Conservation (phyloP, 2,888 invertebrate species). For the Pemphredon lugubris region DNA sequence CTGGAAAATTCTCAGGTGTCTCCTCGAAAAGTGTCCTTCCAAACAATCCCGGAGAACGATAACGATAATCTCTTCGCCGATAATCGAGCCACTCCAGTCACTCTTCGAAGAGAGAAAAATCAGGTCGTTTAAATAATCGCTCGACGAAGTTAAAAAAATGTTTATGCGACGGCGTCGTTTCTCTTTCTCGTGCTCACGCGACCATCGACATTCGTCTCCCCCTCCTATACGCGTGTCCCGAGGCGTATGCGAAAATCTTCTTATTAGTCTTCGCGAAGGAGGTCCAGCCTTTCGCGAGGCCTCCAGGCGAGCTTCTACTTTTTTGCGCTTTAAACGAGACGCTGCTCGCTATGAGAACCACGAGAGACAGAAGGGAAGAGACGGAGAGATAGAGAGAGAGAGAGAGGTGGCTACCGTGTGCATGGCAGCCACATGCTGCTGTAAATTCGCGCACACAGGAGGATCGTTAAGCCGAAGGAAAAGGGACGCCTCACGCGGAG, state of each 20-base stretch:
- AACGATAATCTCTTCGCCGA: no score
- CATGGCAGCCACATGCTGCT: conserved; percentile 40
- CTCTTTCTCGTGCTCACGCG: no score
- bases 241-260: conserved; percentile 30
- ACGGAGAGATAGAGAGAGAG: neutral
- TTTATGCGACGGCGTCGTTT: no score
- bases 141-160: no score
- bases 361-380: neutral
- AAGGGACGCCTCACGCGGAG: conserved; percentile 23
- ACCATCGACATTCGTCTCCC: no score
- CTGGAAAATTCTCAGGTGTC: no score
- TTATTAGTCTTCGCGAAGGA: conserved; percentile 21
- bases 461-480: conserved; percentile 27
- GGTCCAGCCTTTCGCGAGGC: conserved; percentile 12
- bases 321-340: conserved; percentile 14
- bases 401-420: conserved; percentile 16
- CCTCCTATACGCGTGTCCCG: neutral
- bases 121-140: no score
- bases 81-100: no score
- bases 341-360: conserved; percentile 2
- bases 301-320: conserved; percentile 10
- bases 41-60: no score
- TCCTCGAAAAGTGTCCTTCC: no score
- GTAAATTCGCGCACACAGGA: conserved; percentile 31
- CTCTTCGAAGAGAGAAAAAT: no score